Conservation (phyloP, 1,140 invertebrate species). For the Tribolium castaneum region DNA sequence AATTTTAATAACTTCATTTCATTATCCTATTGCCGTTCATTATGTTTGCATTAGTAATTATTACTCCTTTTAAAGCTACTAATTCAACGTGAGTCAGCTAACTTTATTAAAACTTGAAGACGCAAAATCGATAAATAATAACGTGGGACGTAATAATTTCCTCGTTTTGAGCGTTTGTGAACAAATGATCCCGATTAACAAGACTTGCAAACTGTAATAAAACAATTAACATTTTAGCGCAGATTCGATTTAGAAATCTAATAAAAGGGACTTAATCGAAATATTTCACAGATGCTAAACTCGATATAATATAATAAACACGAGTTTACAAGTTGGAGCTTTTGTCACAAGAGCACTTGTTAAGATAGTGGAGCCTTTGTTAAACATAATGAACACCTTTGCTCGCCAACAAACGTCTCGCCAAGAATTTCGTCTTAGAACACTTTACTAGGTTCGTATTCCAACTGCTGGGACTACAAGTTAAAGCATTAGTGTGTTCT, state of each 20-base stretch:
- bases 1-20: conserved; percentile 12
- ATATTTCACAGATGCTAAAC: too few relatives aligned
- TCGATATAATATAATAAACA: not conserved
- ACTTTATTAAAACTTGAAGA: conserved; percentile 3
- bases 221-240: too few relatives aligned
- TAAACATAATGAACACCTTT: not conserved
- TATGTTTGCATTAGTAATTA: conserved; percentile 2
- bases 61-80: not conserved
- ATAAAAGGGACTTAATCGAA: too few relatives aligned
- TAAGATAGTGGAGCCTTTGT: not conserved
- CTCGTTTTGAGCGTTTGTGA: not conserved
- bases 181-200: not conserved
- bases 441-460: not conserved
- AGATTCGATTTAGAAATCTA: too few relatives aligned
- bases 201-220: too few relatives aligned
- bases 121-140: conserved; percentile 2
- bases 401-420: not conserved
- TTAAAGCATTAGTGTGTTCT: too few relatives aligned
- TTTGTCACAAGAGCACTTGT: not conserved
- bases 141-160: not conserved
- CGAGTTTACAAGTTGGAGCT: not conserved
- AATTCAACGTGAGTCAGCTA: not conserved
- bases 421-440: not conserved
- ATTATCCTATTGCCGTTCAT: conserved; percentile 2
- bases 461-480: too few relatives aligned